phyloP scores from a whole-genome alignment of 2,888 invertebrate species.

The Tiliacea citrago region DNA sequence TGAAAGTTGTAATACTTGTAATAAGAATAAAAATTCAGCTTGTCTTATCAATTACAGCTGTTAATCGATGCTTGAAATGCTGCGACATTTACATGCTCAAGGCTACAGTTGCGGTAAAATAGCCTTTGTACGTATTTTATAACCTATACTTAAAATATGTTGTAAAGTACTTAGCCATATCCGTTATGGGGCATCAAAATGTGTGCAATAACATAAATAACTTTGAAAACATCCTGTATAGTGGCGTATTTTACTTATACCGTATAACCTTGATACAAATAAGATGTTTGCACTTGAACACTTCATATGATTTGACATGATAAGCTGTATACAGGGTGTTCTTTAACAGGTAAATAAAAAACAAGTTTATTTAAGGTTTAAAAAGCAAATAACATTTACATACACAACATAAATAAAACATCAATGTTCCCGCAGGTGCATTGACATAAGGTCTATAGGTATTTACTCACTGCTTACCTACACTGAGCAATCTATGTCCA shows the following conservation, averaged over 20 bases:
- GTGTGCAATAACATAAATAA: constrained; percentile 47
- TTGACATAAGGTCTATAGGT: constrained; percentile 21
- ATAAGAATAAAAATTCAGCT: constrained; percentile 43
- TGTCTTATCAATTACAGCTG: constrained; percentile 54
- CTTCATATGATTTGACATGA: constrained; percentile 20
- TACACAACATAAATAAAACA: constrained; percentile 15
- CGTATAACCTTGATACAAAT: constrained; percentile 41
- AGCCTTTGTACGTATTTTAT: constrained; percentile 52
- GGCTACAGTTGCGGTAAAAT: constrained; percentile 50
- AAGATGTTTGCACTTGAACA: constrained; percentile 6
- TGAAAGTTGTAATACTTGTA: constrained; percentile 35
- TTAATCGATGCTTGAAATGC: constrained; percentile 60
- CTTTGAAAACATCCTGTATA: constrained; percentile 41
- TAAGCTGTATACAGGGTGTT: neutral
- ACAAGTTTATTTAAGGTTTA: neutral
- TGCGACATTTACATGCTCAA: constrained; percentile 62
- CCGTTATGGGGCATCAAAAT: constrained; percentile 56
- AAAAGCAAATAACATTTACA: constrained; percentile 5
- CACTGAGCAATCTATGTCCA: constrained; percentile 14
- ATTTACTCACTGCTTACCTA: constrained; percentile 37
- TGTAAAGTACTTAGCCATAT: constrained; percentile 58
- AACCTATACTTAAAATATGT: constrained; percentile 57
- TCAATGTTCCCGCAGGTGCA: constrained; percentile 24
- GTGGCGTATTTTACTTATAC: constrained; percentile 14
- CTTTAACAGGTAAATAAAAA: neutral